A percentile compares a stretch with the other conserved stretches of the same genome.
phyloP scores from a whole-genome alignment of 2,888 invertebrate genomes.

The Gnatocerus cornutus region DNA sequence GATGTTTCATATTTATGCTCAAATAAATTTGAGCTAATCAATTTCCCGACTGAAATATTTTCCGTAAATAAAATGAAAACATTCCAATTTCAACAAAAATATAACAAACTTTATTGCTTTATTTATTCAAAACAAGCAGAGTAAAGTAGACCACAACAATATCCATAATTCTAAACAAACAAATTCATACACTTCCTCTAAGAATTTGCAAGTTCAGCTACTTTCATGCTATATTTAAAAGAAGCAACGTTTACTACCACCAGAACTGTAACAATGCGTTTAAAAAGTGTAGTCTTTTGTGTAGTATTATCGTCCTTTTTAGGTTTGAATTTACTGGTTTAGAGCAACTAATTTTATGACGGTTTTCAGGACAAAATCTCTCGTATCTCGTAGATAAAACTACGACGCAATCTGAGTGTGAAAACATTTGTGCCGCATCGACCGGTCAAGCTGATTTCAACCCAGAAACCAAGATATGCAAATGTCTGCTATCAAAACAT shows the following conservation, averaged over 20 bases:
- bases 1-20: no score
- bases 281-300: conserved; percentile 21
- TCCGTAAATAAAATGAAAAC: no score
- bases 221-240: conserved; percentile 10
- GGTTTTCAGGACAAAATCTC: conserved; percentile 18
- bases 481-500: conserved; percentile 21
- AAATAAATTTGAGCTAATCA: no score
- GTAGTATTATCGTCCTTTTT: no score
- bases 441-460: conserved; percentile 49
- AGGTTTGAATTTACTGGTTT: no score
- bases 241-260: background rate
- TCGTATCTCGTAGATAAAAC: conserved; percentile 37
- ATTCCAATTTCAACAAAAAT: no score
- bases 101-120: no score
- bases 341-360: background rate
- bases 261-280: conserved; percentile 8
- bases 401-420: conserved; percentile 45
- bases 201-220: conserved; percentile 17
- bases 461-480: conserved; percentile 24
- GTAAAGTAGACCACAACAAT: no score
- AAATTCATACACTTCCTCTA: conserved; percentile 7
- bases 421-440: conserved; percentile 53
- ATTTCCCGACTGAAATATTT: no score
- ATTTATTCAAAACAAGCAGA: no score
- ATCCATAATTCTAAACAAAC: background rate